Evolutionary conservation across 2,797 vertebrate species (phyloP), one percentile per base, ranked within the genome.

Genomic region (Diglossa cyanea): DNA sequence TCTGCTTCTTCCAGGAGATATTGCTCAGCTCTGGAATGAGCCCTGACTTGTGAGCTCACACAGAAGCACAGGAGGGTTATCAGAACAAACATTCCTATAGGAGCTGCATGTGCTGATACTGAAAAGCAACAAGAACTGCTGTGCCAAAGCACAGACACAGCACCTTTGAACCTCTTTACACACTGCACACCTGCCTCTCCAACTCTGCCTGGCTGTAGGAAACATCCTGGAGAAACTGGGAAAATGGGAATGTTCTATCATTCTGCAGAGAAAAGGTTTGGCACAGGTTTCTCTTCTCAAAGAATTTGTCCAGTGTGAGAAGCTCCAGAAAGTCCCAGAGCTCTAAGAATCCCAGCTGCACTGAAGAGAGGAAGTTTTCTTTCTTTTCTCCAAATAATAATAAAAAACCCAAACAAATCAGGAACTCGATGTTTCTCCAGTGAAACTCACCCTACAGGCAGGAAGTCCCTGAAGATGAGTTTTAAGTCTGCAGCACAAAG

Each of bases 391-490:
- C 53, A 95, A 88, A 87, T 83, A 91, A 82, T 91, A 94, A 92
- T 48, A 68, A 94, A 94, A 89, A 68, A 60, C 28, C 26, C 86
- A 90, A 92, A 96, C 80, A 94, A 95, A 87, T 39, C 68, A 91
- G 89, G 88, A 95, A 93, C 92, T 96, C 75, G 0, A 0, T 80
- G 81, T 94, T 91, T 94, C 91, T 93, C 85, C 85, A 91, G 70
- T 78, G 62, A 80, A 93, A 88, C 82, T 95, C 65, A 58, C 84
- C 65, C 88, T 58, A 54, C 84, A 83, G 86, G 76, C 88, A 95
- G 88, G 93, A 97, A 97, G 94, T 93, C 79, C 84, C 87, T 78
- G 94, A 96, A 95, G 88, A 96, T 88, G 93, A 92, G 81, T 96
- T 96, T 95, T 86, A 94, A 94, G 89, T 45, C 92, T 86, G 86